Evolutionary conservation across 2,113 vertebrate species (phyloP).

Genomic region (Vulpes ferrilata): DNA sequence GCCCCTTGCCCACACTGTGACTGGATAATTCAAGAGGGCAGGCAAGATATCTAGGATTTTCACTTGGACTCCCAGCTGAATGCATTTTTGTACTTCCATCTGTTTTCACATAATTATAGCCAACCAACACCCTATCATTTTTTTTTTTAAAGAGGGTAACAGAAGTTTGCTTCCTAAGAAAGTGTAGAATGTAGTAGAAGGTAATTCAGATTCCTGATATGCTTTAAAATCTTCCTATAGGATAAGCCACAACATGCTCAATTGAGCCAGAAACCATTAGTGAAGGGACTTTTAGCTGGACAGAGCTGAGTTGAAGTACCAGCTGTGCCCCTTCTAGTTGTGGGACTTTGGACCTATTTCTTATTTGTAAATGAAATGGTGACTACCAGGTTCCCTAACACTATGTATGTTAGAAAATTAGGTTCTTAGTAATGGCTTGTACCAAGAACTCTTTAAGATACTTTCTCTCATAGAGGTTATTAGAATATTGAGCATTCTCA

Average conservation of each 20-base stretch:
- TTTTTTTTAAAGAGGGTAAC: background rate
- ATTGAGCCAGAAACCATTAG: background rate
- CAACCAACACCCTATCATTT: background rate
- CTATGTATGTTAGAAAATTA: background rate
- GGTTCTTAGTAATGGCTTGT: background rate
- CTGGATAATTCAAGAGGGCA: background rate
- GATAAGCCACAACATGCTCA: background rate
- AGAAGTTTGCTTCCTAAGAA: constrained; percentile 10
- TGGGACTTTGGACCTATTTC: background rate
- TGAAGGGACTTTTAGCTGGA: background rate
- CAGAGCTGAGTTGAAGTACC: background rate
- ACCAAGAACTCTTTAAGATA: background rate
- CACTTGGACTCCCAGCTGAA: background rate
- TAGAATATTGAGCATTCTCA: constrained; percentile 18
- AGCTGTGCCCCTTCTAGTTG: background rate
- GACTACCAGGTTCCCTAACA: background rate
- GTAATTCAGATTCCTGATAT: background rate
- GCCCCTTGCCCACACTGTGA: too few relatives aligned
- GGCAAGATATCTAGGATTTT: background rate
- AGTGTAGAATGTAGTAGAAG: background rate
- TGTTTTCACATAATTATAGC: background rate
- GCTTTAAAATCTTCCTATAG: background rate
- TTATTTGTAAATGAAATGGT: background rate
- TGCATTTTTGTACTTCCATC: background rate
- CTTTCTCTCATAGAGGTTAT: background rate